Percentiles rank a stretch among this genome's conserved stretches.
These are phyloP conservation scores for Macropus fuliginosus DNA, from an alignment of 2,797 vertebrate genomes.

Conservation along the genomic window DNA sequence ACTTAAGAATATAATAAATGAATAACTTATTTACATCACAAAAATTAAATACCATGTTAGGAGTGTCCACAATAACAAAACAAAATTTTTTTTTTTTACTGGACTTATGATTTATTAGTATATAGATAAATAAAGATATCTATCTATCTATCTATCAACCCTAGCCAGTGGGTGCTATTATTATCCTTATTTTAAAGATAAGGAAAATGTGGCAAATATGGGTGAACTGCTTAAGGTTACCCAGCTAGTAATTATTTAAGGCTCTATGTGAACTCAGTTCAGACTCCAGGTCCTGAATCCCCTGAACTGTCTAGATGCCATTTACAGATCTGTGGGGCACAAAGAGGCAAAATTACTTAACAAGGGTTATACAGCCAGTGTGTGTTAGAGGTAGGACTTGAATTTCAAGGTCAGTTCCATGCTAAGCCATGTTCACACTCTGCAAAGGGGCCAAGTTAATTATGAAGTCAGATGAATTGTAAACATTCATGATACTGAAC, in stretches of 20 bases:
- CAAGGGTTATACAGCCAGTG: not conserved
- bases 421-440: not conserved
- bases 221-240: not conserved
- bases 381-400: not conserved
- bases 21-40: conserved; percentile 24
- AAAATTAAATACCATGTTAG: conserved; percentile 38
- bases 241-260: not conserved
- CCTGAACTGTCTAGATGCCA: not conserved
- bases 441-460: not conserved
- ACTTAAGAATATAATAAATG: conserved; percentile 32
- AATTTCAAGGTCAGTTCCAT: not conserved
- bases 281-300: not conserved
- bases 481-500: not conserved
- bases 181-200: not conserved
- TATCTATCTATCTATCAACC: not conserved
- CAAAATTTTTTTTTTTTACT: not conserved
- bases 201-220: not conserved
- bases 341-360: not conserved
- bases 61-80: conserved; percentile 41
- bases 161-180: not conserved
- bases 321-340: not conserved
- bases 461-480: not conserved
- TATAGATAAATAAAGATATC: too few relatives aligned
- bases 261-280: conserved; percentile 4
- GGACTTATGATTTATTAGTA: not conserved